Conservation (phyloP, 2,113 vertebrate species). For the Mirounga angustirostris region DNA sequence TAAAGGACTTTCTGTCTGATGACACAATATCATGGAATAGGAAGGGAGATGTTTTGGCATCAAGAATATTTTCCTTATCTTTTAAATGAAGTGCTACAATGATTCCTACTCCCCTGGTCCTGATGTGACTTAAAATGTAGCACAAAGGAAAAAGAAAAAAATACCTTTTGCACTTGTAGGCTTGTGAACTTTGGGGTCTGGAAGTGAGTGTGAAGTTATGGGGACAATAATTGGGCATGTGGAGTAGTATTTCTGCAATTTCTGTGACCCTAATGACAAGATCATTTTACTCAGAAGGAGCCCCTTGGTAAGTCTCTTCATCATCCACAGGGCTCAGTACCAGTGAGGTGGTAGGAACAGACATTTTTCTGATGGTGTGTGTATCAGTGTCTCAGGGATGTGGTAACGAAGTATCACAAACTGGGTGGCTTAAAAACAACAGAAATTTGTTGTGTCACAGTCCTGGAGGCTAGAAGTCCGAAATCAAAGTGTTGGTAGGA, state of each 20-base stretch:
- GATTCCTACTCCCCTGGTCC: neutral
- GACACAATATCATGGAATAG: neutral
- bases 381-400: neutral
- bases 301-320: neutral
- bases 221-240: neutral
- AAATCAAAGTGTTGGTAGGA: neutral
- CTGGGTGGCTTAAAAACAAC: neutral
- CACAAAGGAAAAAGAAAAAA: neutral
- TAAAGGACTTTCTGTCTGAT: neutral
- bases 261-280: neutral
- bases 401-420: neutral
- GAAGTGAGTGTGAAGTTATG: neutral
- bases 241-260: neutral
- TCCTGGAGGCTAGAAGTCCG: neutral
- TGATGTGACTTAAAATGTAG: neutral
- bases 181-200: neutral
- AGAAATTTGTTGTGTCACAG: neutral
- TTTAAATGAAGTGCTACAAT: neutral
- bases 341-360: neutral
- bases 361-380: neutral
- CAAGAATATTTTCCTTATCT: neutral
- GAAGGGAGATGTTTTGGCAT: neutral
- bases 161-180: neutral
- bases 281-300: neutral
- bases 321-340: too few relatives aligned